These are phyloP conservation scores for Physella acuta DNA, from an alignment of 1,140 invertebrate species.

Conservation along the genomic window DNA sequence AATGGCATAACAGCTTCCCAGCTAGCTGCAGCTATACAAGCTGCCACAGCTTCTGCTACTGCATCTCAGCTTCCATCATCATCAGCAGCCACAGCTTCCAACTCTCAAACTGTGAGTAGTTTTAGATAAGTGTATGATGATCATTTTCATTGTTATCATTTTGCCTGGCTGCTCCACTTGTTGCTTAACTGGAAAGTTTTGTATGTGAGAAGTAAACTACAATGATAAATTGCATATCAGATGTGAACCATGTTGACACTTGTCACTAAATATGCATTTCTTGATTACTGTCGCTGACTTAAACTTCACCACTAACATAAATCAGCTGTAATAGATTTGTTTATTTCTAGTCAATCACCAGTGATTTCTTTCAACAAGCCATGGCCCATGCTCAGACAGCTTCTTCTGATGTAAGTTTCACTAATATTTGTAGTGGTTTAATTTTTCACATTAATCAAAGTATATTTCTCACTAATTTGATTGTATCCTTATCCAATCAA, in stretches of 20 bases:
- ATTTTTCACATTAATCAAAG: constrained; percentile 1
- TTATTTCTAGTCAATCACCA: too few species aligned
- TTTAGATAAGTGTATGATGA: neutral
- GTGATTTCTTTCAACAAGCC: constrained; percentile 54
- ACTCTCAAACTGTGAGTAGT: constrained; percentile 10
- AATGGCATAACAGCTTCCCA: constrained; percentile 49
- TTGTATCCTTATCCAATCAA: neutral
- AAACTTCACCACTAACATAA: too few species aligned
- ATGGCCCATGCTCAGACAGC: constrained; percentile 43
- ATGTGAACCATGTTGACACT: too few species aligned
- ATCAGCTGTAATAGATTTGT: too few species aligned
- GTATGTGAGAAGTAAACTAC: too few species aligned
- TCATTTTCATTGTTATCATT: too few species aligned
- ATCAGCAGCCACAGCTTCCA: neutral
- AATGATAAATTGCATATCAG: too few species aligned
- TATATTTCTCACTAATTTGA: too few species aligned
- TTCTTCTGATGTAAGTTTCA: constrained; percentile 30
- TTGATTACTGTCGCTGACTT: too few species aligned
- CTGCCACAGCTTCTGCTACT: constrained; percentile 35
- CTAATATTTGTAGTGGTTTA: neutral
- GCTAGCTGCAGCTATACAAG: constrained; percentile 47
- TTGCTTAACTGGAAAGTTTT: too few species aligned
- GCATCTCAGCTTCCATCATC: neutral
- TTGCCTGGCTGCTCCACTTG: too few species aligned
- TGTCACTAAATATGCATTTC: too few species aligned